phyloP scores from a whole-genome alignment of 2,888 invertebrate genomes.

The Zygaena filipendulae region DNA sequence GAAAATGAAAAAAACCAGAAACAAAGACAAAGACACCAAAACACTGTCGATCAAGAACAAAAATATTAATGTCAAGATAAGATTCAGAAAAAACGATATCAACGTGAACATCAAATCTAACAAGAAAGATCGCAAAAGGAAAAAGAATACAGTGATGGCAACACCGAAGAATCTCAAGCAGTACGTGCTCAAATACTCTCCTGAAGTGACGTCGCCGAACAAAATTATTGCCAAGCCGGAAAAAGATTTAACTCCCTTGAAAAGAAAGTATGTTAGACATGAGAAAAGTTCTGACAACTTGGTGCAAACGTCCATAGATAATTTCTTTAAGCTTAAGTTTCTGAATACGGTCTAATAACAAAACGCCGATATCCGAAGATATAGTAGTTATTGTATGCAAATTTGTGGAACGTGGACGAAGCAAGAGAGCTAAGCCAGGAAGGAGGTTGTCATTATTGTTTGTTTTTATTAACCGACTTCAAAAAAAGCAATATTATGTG shows the following conservation, averaged over 20 bases:
- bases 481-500: too few species aligned
- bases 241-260: constrained; percentile 24
- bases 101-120: constrained; percentile 26
- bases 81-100: constrained; percentile 27
- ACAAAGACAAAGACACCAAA: constrained; percentile 11
- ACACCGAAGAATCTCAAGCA: constrained; percentile 25
- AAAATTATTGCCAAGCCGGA: constrained; percentile 27
- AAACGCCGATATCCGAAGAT: too few species aligned
- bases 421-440: too few species aligned
- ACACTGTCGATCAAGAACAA: constrained; percentile 14
- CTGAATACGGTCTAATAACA: too few species aligned
- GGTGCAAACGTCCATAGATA: constrained; percentile 40
- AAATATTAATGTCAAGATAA: constrained; percentile 35
- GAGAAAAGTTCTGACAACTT: constrained; percentile 33
- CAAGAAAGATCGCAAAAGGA: constrained; percentile 10
- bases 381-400: too few species aligned
- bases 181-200: constrained; percentile 34
- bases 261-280: constrained; percentile 25
- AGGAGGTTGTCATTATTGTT: too few species aligned
- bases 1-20: constrained; percentile 12
- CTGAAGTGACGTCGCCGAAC: constrained; percentile 15
- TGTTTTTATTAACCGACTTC: too few species aligned
- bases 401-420: too few species aligned
- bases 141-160: constrained; percentile 1
- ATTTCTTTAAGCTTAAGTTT: constrained; percentile 34